Conservation (phyloP, 2,113 vertebrate species). For the Ictidomys tridecemlineatus region DNA sequence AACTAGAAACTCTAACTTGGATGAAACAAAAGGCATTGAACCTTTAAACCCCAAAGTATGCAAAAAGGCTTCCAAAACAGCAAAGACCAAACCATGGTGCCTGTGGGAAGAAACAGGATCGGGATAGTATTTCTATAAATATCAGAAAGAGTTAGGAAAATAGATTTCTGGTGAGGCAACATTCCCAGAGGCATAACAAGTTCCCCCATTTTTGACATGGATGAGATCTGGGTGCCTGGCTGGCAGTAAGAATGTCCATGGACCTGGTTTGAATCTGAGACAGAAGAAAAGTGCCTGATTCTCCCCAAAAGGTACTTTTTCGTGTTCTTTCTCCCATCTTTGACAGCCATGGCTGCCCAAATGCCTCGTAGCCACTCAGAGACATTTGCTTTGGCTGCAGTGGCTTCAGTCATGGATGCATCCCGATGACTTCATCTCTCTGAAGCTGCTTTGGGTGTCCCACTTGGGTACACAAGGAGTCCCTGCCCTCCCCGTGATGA, state of each 20-base stretch:
- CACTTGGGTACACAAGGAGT: not conserved
- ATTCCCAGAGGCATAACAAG: not conserved
- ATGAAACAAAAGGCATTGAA: not conserved
- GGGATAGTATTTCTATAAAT: not conserved
- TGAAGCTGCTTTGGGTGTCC: no score
- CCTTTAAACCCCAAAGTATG: not conserved
- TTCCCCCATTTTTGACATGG: not conserved
- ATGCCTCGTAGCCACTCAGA: not conserved
- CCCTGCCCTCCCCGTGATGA: not conserved
- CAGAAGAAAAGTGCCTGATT: not conserved
- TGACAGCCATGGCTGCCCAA: not conserved
- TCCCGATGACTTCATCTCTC: not conserved
- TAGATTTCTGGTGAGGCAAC: not conserved
- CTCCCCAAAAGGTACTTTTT: not conserved
- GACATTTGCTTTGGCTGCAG: not conserved
- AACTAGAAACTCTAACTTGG: not conserved
- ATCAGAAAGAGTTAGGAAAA: not conserved
- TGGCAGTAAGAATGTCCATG: not conserved
- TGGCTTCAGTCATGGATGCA: not conserved
- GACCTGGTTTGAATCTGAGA: not conserved
- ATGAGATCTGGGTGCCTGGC: not conserved
- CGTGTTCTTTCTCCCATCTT: not conserved
- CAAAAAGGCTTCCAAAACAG: not conserved
- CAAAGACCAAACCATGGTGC: not conserved
- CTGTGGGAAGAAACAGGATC: not conserved